These are phyloP conservation scores for Patiria miniata DNA, from an alignment of 35 echinoderm and acorn worm species.

Conservation along the genomic window DNA sequence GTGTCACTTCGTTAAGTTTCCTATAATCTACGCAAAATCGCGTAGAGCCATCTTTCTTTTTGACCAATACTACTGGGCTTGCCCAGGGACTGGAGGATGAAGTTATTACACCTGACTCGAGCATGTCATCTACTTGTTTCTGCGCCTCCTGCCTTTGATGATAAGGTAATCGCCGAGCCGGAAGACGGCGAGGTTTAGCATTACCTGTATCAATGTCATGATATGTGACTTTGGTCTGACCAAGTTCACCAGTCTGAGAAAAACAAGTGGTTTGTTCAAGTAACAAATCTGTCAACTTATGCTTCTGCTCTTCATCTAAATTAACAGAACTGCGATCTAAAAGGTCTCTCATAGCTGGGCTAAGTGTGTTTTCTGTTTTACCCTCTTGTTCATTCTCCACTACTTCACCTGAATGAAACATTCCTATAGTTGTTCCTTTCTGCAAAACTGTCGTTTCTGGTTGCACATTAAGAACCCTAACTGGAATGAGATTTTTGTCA, in stretches of 20 bases:
- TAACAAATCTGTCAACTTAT: background rate
- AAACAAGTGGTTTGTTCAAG: background rate
- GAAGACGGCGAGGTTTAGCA: constrained; percentile 41
- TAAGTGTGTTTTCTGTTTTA: no score
- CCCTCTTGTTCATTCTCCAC: no score
- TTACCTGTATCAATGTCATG: constrained; percentile 52
- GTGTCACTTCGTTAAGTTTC: constrained; percentile 39
- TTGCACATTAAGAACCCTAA: no score
- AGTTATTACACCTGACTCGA: constrained; percentile 34
- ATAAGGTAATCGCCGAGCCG: constrained; percentile 39
- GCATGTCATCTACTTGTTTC: constrained; percentile 56
- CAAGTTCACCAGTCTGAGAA: constrained; percentile 42
- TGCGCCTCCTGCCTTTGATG: constrained; percentile 37
- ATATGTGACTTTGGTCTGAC: constrained; percentile 29
- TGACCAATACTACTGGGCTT: constrained; percentile 59
- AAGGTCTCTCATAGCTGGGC: no score
- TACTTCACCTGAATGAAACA: no score
- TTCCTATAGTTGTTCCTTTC: no score
- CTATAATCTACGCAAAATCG: constrained; percentile 71
- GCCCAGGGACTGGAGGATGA: constrained; percentile 72
- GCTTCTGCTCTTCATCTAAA: no score
- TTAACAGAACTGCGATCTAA: no score
- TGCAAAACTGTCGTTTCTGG: no score
- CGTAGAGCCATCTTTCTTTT: constrained; percentile 43
- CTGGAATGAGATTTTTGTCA: no score